Evolutionary conservation across 2,113 vertebrate genomes (phyloP), one percentile per base, ranked within the genome.

Genomic region (Syrrhaptes paradoxus): DNA sequence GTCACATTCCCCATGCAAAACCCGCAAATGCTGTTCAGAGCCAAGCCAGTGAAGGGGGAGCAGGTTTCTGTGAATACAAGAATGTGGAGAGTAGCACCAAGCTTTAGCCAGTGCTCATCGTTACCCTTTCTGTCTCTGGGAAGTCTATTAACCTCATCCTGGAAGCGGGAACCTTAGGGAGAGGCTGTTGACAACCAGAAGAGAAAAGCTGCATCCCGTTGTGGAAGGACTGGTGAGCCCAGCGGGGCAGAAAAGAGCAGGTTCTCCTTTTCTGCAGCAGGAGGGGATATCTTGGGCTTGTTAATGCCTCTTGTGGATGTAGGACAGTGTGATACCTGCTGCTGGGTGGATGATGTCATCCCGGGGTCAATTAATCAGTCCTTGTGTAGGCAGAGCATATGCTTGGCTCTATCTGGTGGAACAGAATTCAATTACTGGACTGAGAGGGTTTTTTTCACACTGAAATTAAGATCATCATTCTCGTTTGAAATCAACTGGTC

Each of bases 341-440:
- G 75, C 78, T 81, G 91, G 32, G 67, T 28, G 62, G 70, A 59
- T 75, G 59, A 73, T 95, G 76, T 71, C 55, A 80, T 85, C 72
- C 83, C 54, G 83, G 79, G 90, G 92, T 86, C 95, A 90, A 8
- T 88, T 94, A 95, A 95, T 94, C 88, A 86, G 67, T 36, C 72
- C 36, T 19, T 78, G 71, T 91, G 93, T 89, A 79, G 90, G 90
- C 95, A 95, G 95, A 93, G 83, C 90, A 86, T 93, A 66, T 88
- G 87, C 75, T 80, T 87, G 77, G 59, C 48, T 94, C 4, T 89
- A 87, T 91, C 43, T 78, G 66, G 59, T 55, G 61, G 81, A 76
- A 63, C 49, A 57, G 80, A 88, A 81, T 91, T 81, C 94, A 96
- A 94, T 96, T 91, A 93, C 73, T 91, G 66, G 26, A 71, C 63